Evolutionary conservation across 2,113 vertebrate genomes (phyloP).

Genomic region (Sardina pilchardus): DNA sequence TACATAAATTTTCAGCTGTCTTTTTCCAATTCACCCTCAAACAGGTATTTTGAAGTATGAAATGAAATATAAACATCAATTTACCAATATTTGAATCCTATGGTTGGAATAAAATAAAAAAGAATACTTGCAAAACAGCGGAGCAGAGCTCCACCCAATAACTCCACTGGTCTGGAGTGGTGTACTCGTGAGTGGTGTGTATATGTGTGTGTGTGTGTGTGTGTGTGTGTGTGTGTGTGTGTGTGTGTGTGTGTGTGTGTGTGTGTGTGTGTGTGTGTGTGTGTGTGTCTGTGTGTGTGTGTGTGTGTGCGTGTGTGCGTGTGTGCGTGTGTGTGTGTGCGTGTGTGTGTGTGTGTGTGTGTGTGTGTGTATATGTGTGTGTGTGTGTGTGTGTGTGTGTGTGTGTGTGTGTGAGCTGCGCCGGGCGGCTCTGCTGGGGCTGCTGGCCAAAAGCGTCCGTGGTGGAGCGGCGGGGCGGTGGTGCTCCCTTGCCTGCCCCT

Average conservation of each 20-base stretch:
- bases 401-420: not conserved
- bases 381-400: not conserved
- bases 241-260: not conserved
- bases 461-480: not conserved
- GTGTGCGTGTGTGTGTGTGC: not conserved
- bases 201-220: slow-evolving; percentile 1
- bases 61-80: not conserved
- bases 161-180: not conserved
- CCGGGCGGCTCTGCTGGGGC: not conserved
- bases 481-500: not conserved
- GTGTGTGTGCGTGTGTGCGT: not conserved
- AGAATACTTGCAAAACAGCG: not conserved
- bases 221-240: not conserved
- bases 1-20: not conserved
- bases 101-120: not conserved
- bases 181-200: no score
- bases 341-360: not conserved
- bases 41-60: not conserved
- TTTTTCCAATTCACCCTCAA: not conserved
- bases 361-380: not conserved
- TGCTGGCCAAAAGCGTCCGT: not conserved
- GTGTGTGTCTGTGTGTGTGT: not conserved
- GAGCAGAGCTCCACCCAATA: not conserved
- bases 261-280: not conserved
- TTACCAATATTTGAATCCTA: not conserved